phyloP scores from a whole-genome alignment of 2,888 invertebrate genomes.

The Gari tellinella region DNA sequence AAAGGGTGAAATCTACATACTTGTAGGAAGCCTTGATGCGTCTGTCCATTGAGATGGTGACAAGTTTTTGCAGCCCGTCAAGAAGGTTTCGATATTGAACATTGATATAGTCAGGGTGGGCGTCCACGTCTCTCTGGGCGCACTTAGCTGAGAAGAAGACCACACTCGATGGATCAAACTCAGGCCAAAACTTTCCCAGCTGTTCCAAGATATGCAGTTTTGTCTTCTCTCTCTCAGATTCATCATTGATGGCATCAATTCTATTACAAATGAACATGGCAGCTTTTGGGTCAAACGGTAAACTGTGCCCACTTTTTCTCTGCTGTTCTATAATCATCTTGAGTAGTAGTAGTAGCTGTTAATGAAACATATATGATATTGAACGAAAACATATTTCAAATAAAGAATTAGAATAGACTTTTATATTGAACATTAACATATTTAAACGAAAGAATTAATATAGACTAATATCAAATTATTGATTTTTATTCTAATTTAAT shows the following conservation, averaged over 20 bases:
- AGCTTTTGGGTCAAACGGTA: slow-evolving; percentile 71
- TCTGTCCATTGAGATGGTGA: slow-evolving; percentile 63
- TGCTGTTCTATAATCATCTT: slow-evolving; percentile 67
- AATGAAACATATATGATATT: too few relatives aligned
- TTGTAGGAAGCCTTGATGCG: slow-evolving; percentile 71
- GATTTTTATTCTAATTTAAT: too few relatives aligned
- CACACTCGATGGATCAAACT: slow-evolving; percentile 63
- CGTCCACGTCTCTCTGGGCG: slow-evolving; percentile 57
- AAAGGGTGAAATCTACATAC: slow-evolving; percentile 54
- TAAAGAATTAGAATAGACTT: too few relatives aligned
- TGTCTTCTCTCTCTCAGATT: slow-evolving; percentile 60
- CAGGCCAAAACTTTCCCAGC: slow-evolving; percentile 72
- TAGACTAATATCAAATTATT: too few relatives aligned
- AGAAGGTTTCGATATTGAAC: slow-evolving; percentile 66
- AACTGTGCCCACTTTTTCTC: slow-evolving; percentile 38
- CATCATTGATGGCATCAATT: slow-evolving; percentile 73
- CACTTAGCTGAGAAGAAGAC: slow-evolving; percentile 69
- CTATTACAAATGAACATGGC: slow-evolving; percentile 79
- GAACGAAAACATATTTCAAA: too few relatives aligned
- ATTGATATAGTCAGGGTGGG: slow-evolving; percentile 71
- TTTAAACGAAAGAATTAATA: too few relatives aligned
- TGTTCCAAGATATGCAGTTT: slow-evolving; percentile 62
- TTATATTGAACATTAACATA: too few relatives aligned
- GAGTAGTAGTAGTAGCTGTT: slow-evolving; percentile 68
- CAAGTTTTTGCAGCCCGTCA: slow-evolving; percentile 67